phyloP scores from a whole-genome alignment of 2,888 invertebrate genomes.

The Tenthredo mesomela region DNA sequence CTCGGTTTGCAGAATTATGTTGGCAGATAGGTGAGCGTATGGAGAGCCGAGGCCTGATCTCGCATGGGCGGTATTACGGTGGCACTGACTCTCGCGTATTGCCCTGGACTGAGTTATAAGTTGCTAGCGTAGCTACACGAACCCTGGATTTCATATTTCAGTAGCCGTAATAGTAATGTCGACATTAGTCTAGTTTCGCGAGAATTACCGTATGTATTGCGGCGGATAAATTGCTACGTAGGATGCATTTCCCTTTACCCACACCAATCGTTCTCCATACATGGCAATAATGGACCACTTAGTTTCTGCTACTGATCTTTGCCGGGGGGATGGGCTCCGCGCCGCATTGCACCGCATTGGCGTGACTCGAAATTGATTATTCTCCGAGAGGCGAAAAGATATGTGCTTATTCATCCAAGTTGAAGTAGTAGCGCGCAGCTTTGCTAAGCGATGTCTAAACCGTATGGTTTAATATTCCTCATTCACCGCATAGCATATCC shows the following conservation, averaged over 20 bases:
- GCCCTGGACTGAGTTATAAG: conserved; percentile 44
- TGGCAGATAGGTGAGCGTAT: conserved; percentile 41
- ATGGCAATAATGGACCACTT: conserved; percentile 33
- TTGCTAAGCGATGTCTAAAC: not conserved
- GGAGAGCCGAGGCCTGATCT: conserved; percentile 19
- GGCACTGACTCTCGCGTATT: conserved; percentile 34
- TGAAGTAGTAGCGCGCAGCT: not conserved
- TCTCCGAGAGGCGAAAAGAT: not conserved
- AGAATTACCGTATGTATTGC: conserved; percentile 55
- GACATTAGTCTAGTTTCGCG: conserved; percentile 63
- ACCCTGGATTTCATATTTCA: conserved; percentile 61
- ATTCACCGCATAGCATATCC: not conserved
- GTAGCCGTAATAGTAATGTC: conserved; percentile 63
- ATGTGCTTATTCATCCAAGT: not conserved
- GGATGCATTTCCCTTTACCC: conserved; percentile 8
- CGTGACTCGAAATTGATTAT: conserved; percentile 13
- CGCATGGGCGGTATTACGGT: conserved; percentile 39
- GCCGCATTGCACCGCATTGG: not conserved
- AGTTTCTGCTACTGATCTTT: conserved; percentile 9
- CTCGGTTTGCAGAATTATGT: conserved; percentile 53
- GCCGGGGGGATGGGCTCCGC: not conserved
- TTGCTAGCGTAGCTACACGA: conserved; percentile 34
- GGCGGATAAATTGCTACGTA: conserved; percentile 35
- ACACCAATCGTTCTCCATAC: conserved; percentile 16
- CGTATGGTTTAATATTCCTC: not conserved